Evolutionary conservation across 2,113 vertebrate genomes (phyloP).

Genomic region (Indicator indicator): DNA sequence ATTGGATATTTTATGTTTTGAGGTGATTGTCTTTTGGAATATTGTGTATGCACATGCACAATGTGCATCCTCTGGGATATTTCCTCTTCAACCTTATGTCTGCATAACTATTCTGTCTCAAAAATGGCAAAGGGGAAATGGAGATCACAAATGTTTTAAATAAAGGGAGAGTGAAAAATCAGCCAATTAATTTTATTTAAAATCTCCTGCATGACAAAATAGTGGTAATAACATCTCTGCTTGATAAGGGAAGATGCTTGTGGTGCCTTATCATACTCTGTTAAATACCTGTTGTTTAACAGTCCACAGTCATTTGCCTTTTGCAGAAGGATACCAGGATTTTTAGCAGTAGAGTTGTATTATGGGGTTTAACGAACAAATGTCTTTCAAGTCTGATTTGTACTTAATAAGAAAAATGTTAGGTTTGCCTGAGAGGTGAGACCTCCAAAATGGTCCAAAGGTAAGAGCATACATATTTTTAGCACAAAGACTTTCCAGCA

Average conservation of each 20-base stretch:
- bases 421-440: conserved; percentile 22
- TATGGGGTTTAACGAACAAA: not conserved
- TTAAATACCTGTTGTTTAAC: not conserved
- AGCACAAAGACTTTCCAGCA: not conserved
- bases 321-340: not conserved
- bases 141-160: not conserved
- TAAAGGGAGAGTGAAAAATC: not conserved
- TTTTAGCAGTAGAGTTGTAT: not conserved
- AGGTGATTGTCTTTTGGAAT: not conserved
- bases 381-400: conserved; percentile 20
- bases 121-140: not conserved
- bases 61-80: not conserved
- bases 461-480: not conserved
- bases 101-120: not conserved
- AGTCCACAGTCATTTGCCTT: not conserved
- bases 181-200: not conserved
- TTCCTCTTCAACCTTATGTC: not conserved
- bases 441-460: conserved; percentile 19
- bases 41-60: not conserved
- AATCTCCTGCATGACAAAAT: not conserved
- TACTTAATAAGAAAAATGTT: not conserved
- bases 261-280: not conserved
- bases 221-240: not conserved
- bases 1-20: not conserved
- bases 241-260: not conserved